Percentiles rank a stretch among this genome's conserved stretches.
Conservation (phyloP, 2,888 invertebrate species). For the Erebia ligea region DNA sequence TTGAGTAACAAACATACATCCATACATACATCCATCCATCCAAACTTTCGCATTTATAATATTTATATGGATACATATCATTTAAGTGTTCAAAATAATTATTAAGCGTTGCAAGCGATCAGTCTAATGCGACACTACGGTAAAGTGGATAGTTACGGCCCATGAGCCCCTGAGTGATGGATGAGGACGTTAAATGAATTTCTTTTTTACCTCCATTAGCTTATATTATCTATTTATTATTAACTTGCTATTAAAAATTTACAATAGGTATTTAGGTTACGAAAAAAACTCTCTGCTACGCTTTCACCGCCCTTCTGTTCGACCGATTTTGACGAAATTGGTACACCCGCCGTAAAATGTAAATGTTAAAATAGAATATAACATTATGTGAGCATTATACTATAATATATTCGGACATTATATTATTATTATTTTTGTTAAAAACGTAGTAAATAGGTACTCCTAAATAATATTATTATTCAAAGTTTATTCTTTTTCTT, state of each 20-base stretch:
- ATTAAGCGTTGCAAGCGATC: constrained; percentile 31
- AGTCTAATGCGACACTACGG: constrained; percentile 37
- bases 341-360: no score
- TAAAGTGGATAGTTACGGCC: constrained; percentile 43
- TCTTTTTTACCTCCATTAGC: constrained; percentile 34
- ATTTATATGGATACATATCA: no score
- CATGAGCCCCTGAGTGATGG: constrained; percentile 61
- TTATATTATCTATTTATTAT: neutral
- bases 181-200: constrained; percentile 52
- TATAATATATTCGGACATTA: no score
- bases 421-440: neutral
- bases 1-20: no score
- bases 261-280: neutral
- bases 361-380: no score
- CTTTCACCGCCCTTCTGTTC: neutral
- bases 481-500: constrained; percentile 5
- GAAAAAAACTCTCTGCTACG: neutral
- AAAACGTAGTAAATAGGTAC: no score
- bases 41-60: no score
- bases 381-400: no score
- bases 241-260: constrained; percentile 20
- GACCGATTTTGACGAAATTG: no score
- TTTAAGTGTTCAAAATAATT: constrained; percentile 7
- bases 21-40: no score
- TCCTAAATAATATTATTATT: neutral